phyloP scores from a whole-genome alignment of 2,113 vertebrate genomes.

The Potamarius usumacintae region DNA sequence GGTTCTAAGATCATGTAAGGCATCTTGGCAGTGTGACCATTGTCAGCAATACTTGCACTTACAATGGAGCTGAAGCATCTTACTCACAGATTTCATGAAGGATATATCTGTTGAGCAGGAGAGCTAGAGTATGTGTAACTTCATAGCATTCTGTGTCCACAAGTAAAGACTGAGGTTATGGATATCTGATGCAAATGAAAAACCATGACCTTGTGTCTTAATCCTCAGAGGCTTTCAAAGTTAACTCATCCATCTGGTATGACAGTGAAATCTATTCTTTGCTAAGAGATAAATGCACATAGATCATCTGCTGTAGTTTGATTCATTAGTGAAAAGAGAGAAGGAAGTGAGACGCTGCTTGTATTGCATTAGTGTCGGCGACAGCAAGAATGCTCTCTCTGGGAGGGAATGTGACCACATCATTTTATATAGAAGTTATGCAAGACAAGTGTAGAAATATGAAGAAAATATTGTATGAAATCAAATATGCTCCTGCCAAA shows the following conservation, averaged over 20 bases:
- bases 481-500: constrained; percentile 48
- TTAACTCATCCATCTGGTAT: not conserved
- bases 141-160: not conserved
- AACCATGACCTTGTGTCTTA: not conserved
- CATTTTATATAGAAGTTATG: constrained; percentile 40
- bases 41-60: not conserved
- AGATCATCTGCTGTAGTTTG: not conserved
- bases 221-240: not conserved
- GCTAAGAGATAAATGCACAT: not conserved
- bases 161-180: not conserved
- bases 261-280: not conserved
- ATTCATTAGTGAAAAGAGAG: not conserved
- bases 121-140: not conserved
- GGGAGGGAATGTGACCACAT: constrained; percentile 28
- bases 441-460: constrained; percentile 49
- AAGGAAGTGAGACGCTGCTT: not conserved
- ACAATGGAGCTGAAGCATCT: not conserved
- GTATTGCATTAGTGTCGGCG: constrained; percentile 5
- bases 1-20: not conserved
- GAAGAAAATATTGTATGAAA: constrained; percentile 42
- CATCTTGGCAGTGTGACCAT: not conserved
- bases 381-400: constrained; percentile 4
- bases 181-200: not conserved
- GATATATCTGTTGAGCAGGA: not conserved
- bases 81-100: not conserved